Evolutionary conservation across 2,113 vertebrate species (phyloP).

Genomic region (Mus spicilegus): DNA sequence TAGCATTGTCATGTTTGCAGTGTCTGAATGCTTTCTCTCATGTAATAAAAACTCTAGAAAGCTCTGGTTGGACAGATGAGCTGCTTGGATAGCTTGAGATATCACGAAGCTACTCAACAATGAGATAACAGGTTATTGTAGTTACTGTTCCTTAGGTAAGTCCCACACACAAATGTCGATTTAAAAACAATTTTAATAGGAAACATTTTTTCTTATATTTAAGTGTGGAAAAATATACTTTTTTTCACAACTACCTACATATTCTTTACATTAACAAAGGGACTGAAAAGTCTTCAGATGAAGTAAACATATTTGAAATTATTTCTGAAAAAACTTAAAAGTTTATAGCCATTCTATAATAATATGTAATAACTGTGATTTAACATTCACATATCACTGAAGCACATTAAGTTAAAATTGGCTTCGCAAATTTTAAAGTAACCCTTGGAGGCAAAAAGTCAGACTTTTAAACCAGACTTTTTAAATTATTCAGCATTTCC

Average conservation of each 20-base stretch:
- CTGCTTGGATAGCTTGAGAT: slow-evolving; percentile 65
- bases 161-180: slow-evolving; percentile 53
- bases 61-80: slow-evolving; percentile 66
- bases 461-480: not conserved
- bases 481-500: slow-evolving; percentile 9
- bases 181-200: slow-evolving; percentile 67
- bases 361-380: not conserved
- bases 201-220: slow-evolving; percentile 60
- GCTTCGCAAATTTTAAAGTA: not conserved
- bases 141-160: slow-evolving; percentile 54
- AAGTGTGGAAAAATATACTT: not conserved
- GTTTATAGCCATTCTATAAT: not conserved
- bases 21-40: slow-evolving; percentile 50
- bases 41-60: slow-evolving; percentile 66
- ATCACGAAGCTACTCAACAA: slow-evolving; percentile 80
- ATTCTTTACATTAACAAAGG: not conserved
- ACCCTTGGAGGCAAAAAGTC: not conserved
- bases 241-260: not conserved
- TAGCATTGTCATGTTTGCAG: slow-evolving; percentile 56
- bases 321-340: not conserved
- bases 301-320: not conserved
- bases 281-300: slow-evolving; percentile 6
- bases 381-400: not conserved
- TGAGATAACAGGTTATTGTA: slow-evolving; percentile 69
- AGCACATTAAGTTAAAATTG: not conserved